These are phyloP conservation scores for Catostomus latipinnis DNA, from an alignment of 2,797 vertebrate genomes.

Conservation along the genomic window DNA sequence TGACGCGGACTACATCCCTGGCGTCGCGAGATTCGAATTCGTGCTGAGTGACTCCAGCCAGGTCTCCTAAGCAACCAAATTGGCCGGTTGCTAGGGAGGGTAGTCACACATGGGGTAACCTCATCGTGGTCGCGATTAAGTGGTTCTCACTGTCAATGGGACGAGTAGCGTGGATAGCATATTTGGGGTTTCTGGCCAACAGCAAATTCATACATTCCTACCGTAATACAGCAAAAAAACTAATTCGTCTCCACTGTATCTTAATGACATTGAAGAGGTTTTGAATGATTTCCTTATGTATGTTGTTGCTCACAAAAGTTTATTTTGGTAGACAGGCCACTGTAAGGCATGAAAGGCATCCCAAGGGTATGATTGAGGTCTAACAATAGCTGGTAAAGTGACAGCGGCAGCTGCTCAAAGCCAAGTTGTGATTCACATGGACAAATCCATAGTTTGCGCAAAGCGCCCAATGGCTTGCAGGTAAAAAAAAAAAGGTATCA, in stretches of 20 bases:
- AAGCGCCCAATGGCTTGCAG: not conserved
- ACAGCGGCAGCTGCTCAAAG: slow-evolving; percentile 65
- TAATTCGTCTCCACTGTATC: not conserved
- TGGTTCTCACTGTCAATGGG: too few relatives aligned
- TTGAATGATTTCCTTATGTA: not conserved
- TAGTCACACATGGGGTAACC: too few relatives aligned
- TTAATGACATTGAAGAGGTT: not conserved
- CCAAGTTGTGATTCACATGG: slow-evolving; percentile 24
- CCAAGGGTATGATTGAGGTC: slow-evolving; percentile 32
- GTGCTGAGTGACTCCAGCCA: too few relatives aligned
- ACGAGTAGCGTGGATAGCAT: too few relatives aligned
- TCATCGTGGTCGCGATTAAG: too few relatives aligned
- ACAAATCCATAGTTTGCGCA: not conserved
- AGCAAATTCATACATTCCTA: too few relatives aligned
- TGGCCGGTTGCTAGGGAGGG: too few relatives aligned
- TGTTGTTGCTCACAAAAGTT: slow-evolving; percentile 8
- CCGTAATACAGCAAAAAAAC: too few relatives aligned
- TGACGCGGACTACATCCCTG: too few relatives aligned
- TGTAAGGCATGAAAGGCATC: slow-evolving; percentile 6
- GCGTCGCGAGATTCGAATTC: too few relatives aligned
- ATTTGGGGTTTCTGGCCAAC: too few relatives aligned
- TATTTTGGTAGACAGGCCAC: slow-evolving; percentile 10
- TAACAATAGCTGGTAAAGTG: slow-evolving; percentile 63
- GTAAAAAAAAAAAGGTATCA: not conserved
- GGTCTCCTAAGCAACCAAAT: too few relatives aligned